Conservation (phyloP, 1,140 invertebrate species). For the Rhizoglyphus robini region DNA sequence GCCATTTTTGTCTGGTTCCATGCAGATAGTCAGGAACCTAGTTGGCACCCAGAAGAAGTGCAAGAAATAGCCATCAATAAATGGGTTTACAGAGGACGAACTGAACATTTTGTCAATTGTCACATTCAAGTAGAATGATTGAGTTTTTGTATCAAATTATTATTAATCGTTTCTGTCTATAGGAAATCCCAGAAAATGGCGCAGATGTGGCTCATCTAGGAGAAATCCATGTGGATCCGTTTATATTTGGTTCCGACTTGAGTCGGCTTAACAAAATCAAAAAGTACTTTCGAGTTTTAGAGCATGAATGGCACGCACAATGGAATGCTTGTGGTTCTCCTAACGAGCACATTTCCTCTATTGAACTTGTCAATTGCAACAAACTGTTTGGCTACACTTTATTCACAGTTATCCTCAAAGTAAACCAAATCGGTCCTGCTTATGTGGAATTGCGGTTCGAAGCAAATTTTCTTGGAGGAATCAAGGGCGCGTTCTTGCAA, state of each 20-base stretch:
- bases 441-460: conserved; percentile 42
- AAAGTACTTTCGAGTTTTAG: neutral
- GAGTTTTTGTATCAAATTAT: no score
- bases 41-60: conserved; percentile 50
- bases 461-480: conserved; percentile 42
- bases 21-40: conserved; percentile 50
- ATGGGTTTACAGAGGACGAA: conserved; percentile 53
- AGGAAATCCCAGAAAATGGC: conserved; percentile 53
- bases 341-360: conserved; percentile 3
- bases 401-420: neutral
- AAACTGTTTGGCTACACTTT: conserved; percentile 11
- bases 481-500: conserved; percentile 51
- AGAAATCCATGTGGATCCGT: conserved; percentile 50
- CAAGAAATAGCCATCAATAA: conserved; percentile 40
- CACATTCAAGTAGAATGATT: no score
- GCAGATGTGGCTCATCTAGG: conserved; percentile 66
- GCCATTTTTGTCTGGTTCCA: conserved; percentile 72
- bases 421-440: conserved; percentile 38
- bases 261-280: neutral
- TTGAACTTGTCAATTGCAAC: neutral
- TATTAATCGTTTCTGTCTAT: no score
- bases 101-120: conserved; percentile 52
- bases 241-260: conserved; percentile 43
- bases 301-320: conserved; percentile 1
- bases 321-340: neutral